A percentile compares a stretch with the other conserved stretches of the same genome.
Evolutionary conservation across 2,797 vertebrate genomes (phyloP).

Genomic region (Clamator glandarius): DNA sequence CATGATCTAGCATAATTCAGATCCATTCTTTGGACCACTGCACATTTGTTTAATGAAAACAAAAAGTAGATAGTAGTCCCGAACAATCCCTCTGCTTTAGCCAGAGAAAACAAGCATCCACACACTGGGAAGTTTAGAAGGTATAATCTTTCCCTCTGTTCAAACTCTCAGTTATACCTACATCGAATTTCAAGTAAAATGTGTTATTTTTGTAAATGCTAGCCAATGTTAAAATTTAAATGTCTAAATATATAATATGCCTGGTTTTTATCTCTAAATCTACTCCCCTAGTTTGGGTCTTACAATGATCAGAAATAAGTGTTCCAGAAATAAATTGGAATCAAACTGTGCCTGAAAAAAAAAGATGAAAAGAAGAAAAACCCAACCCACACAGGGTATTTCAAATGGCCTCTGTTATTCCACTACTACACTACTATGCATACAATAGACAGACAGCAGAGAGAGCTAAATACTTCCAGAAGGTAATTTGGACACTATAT

Average conservation of each 20-base stretch:
- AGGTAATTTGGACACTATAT: neutral
- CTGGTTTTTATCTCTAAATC: neutral
- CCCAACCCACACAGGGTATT: neutral
- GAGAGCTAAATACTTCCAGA: neutral
- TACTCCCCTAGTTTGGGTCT: neutral
- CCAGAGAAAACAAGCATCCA: neutral
- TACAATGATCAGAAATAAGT: neutral
- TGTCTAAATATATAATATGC: neutral
- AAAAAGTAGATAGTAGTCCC: neutral
- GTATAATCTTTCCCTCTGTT: neutral
- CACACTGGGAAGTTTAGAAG: neutral
- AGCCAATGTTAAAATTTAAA: neutral
- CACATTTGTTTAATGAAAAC: neutral
- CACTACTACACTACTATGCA: neutral
- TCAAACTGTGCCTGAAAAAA: neutral
- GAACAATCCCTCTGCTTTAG: neutral
- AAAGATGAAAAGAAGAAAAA: no score
- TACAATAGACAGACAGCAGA: neutral
- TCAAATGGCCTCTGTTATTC: neutral
- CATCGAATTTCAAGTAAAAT: neutral
- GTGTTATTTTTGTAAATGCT: neutral
- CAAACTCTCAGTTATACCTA: neutral
- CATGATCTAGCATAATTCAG: neutral
- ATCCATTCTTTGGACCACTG: accelerated
- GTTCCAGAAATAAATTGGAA: neutral